phyloP scores from a whole-genome alignment of 2,113 vertebrate species.

The Siniperca knerii region DNA sequence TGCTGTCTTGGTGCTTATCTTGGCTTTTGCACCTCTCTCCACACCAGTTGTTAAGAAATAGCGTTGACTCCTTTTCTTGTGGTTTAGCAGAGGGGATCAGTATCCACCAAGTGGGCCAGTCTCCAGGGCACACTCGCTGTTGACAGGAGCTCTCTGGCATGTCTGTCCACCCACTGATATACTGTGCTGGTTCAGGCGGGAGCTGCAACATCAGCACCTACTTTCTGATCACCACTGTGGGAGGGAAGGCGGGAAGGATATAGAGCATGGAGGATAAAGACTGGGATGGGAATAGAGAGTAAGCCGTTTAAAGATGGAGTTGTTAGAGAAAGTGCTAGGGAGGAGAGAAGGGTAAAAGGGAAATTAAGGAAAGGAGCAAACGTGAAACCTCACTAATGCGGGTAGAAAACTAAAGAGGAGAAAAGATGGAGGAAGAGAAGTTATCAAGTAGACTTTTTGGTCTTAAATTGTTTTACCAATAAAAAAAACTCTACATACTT shows the following conservation, averaged over 20 bases:
- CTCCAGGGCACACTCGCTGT: slow-evolving; percentile 62
- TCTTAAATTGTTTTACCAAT: not conserved
- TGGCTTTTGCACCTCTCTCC: slow-evolving; percentile 42
- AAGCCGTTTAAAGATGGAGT: slow-evolving; percentile 56
- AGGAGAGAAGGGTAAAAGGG: slow-evolving; percentile 17
- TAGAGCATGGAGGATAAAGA: slow-evolving; percentile 70
- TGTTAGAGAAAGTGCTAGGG: slow-evolving; percentile 12
- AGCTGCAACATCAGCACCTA: slow-evolving; percentile 80
- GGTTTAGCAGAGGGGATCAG: slow-evolving; percentile 61
- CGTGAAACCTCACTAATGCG: not conserved
- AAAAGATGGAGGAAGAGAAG: not conserved
- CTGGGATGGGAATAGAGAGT: slow-evolving; percentile 60
- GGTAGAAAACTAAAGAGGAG: not conserved
- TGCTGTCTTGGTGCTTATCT: slow-evolving; percentile 63
- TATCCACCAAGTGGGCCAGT: slow-evolving; percentile 57
- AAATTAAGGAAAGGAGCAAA: slow-evolving; percentile 36
- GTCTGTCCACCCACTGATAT: slow-evolving; percentile 78
- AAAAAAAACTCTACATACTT: not conserved
- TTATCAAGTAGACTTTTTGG: not conserved
- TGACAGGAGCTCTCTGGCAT: slow-evolving; percentile 62
- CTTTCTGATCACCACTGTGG: slow-evolving; percentile 75
- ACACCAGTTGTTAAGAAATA: slow-evolving; percentile 52
- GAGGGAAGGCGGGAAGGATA: slow-evolving; percentile 60
- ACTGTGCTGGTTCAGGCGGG: slow-evolving; percentile 77
- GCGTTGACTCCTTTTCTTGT: slow-evolving; percentile 39